These are phyloP conservation scores for Luscinia megarhynchos DNA, from an alignment of 2,797 vertebrate species.

Conservation along the genomic window DNA sequence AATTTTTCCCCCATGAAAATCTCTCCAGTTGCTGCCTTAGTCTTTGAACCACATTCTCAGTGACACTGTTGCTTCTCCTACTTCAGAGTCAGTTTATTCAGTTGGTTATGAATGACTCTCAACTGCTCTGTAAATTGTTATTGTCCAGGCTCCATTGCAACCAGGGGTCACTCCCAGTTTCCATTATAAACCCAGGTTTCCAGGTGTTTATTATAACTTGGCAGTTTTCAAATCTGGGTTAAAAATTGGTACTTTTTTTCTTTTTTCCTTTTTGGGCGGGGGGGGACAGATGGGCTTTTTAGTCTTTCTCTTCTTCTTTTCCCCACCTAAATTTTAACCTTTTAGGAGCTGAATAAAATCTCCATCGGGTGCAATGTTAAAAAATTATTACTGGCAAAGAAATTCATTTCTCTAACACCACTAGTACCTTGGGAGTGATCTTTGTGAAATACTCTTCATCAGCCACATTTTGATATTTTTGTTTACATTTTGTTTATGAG, in stretches of 20 bases:
- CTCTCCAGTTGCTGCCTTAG: not conserved
- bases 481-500: not conserved
- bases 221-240: constrained; percentile 60
- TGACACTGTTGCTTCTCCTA: not conserved
- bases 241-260: constrained; percentile 42
- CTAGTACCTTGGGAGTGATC: not conserved
- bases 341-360: not conserved
- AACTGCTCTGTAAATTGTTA: constrained; percentile 65
- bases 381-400: not conserved
- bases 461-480: not conserved
- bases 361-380: not conserved
- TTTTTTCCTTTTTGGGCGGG: not conserved
- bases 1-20: not conserved
- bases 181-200: constrained; percentile 56
- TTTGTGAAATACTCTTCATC: not conserved
- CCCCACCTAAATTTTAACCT: constrained; percentile 23
- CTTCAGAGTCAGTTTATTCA: constrained; percentile 49
- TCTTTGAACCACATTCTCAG: not conserved
- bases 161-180: constrained; percentile 59
- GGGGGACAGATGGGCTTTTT: constrained; percentile 41
- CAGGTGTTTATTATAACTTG: constrained; percentile 71
- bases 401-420: not conserved
- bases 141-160: constrained; percentile 55
- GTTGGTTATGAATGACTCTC: constrained; percentile 59
- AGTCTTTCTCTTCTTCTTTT: not conserved